Base-by-base conservation (phyloP, 92 coral and sea anemone species). In the Phymanthus crucifer region DNA sequence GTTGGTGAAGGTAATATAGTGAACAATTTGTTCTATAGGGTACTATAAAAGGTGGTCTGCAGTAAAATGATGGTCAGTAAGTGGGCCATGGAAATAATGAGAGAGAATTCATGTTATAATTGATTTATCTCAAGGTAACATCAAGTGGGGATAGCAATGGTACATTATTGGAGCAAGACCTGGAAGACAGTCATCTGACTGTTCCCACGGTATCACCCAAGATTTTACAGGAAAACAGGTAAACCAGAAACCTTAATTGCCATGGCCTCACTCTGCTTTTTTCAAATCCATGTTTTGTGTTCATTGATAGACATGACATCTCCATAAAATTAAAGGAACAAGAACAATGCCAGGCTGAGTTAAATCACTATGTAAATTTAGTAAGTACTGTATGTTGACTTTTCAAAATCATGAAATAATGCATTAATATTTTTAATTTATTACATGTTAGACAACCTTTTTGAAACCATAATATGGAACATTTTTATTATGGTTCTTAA, bases 351-450 rank as follows among this genome's bases (percentile, higher is more conserved):
- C 97, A 92, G 66, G 83, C 90, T 18, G 97, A 92, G 73, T 85
- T 92, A 40, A 92, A 92, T 83, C 97, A 92, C 80, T 92, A 92
- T 71, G 93, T 92, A 7, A 90, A 86, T 32, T 85, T 89, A 93
- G 97, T 92, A 89, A 74, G 47, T 45, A 45, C n/a, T n/a, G n/a
- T n/a, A n/a, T n/a, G n/a, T n/a, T n/a, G n/a, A n/a, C n/a, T n/a
- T n/a, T n/a, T n/a, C n/a, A n/a, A n/a, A n/a, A n/a, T n/a, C n/a
- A n/a, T n/a, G n/a, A n/a, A n/a, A n/a, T n/a, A n/a, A n/a, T n/a
- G n/a, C n/a, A n/a, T n/a, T n/a, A n/a, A n/a, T n/a, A n/a, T n/a
- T n/a, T n/a, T n/a, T n/a, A n/a, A n/a, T n/a, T n/a, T n/a, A n/a
- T n/a, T n/a, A n/a, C n/a, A n/a, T n/a, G n/a, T n/a, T n/a, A n/a